phyloP scores from a whole-genome alignment of 2,797 vertebrate genomes.

The Trematomus bernacchii region DNA sequence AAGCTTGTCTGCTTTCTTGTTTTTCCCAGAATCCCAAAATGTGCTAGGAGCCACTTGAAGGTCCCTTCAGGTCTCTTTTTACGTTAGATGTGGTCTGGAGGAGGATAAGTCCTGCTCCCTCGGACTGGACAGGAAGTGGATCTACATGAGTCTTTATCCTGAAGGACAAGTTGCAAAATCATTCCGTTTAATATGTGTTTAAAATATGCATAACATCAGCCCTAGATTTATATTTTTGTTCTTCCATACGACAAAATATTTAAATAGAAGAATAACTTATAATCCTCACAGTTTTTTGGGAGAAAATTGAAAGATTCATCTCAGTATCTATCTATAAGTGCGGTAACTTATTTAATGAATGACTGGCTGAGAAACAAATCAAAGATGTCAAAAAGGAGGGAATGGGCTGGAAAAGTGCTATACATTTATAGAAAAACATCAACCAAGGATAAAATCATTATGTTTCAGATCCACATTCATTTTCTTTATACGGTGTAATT shows the following conservation, averaged over 20 bases:
- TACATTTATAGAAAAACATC: conserved; percentile 18
- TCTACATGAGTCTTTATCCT: conserved; percentile 6
- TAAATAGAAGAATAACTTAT: conserved; percentile 17
- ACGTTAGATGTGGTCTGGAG: neutral
- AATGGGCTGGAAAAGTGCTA: conserved; percentile 6
- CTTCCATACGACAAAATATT: conserved; percentile 6
- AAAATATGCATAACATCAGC: neutral
- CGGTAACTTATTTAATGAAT: conserved; percentile 36
- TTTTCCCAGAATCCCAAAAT: too few relatives aligned
- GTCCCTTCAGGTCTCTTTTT: too few relatives aligned
- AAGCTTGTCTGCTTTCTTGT: too few relatives aligned
- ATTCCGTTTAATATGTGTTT: neutral
- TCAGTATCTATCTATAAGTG: neutral
- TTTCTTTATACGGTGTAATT: neutral
- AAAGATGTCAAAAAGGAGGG: conserved; percentile 13
- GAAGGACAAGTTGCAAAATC: conserved; percentile 14
- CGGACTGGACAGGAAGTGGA: neutral
- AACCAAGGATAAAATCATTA: neutral
- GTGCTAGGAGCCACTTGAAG: too few relatives aligned
- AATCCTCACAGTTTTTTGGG: conserved; percentile 20
- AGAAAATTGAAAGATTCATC: conserved; percentile 31
- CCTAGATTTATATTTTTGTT: neutral
- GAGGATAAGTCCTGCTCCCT: neutral
- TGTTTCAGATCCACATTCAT: neutral
- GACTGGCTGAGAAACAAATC: conserved; percentile 10